Evolutionary conservation across 2,888 invertebrate species (phyloP), one percentile per base, ranked within the genome.

Genomic region (Drosophila subquinaria): DNA sequence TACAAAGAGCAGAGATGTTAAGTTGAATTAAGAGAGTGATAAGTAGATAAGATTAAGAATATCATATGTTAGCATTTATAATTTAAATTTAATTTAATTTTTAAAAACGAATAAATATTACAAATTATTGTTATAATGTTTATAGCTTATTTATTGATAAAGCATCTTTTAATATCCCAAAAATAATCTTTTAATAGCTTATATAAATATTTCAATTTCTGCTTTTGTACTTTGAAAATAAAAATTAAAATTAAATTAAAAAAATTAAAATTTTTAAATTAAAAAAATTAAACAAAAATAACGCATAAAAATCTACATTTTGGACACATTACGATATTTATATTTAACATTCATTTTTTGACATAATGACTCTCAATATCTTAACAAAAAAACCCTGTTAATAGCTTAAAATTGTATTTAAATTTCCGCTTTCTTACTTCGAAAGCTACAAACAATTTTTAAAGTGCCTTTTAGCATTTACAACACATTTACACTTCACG

Each of bases 381-480:
- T 6, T 13, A 8, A 27, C 27, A 27, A 23, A 2, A 45, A 45
- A 23, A 8, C 13, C 6, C 13, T 6, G 35, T 45, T 15, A 6
- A 56, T 10, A 35, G 11, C 17, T 27, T 3, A n/a, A n/a, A n/a
- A n/a, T n/a, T n/a, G n/a, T 45, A 27, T 42, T 50, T 42, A n/a
- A 35, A 51, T 43, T 20, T n/a, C 50, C 11, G 6, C 17, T 59
- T 59, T 17, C 51, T 15, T 45, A 23, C 23, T 47, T 42, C 3
- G 42, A 51, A 52, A 51, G 61, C 20, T 42, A 40, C 33, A 42
- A 30, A 33, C 50, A 56, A 61, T 38, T 27, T 27, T 36, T 57
- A 10, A 38, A 59, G 47, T 59, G 59, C 48, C 48, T 59, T 59
- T 59, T 59, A 13, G 20, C 47, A 47, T 57, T 57, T 47, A 59